These are phyloP conservation scores for Drosophila subpulchrella DNA, from an alignment of 1,140 invertebrate genomes.

Conservation along the genomic window DNA sequence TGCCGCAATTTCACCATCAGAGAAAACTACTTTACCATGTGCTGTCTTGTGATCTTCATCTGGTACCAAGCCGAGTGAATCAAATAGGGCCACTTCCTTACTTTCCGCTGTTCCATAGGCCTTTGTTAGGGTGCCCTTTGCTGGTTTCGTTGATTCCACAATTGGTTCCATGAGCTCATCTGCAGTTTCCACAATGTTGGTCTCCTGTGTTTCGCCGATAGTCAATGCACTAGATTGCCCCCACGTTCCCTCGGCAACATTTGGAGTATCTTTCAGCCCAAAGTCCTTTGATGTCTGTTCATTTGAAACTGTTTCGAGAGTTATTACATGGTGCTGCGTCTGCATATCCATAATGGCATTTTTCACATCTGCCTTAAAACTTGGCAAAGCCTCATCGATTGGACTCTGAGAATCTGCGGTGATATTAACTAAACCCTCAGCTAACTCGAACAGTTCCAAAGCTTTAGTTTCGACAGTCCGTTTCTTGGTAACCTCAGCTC, in stretches of 20 bases:
- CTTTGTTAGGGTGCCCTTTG: slow-evolving; percentile 32
- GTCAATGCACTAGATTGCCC: slow-evolving; percentile 37
- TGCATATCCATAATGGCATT: slow-evolving; percentile 42
- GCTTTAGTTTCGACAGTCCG: slow-evolving; percentile 26
- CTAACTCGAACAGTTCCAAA: slow-evolving; percentile 35
- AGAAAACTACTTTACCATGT: slow-evolving; percentile 43
- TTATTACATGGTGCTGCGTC: slow-evolving; percentile 40
- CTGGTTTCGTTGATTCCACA: slow-evolving; percentile 36
- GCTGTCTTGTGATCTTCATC: neutral
- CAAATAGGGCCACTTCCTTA: slow-evolving; percentile 41
- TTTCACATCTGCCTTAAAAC: slow-evolving; percentile 26
- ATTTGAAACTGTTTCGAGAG: slow-evolving; percentile 35
- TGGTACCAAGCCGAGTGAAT: slow-evolving; percentile 24
- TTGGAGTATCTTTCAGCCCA: neutral
- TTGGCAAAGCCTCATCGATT: slow-evolving; percentile 45
- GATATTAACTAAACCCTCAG: slow-evolving; percentile 47
- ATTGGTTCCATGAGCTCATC: slow-evolving; percentile 20
- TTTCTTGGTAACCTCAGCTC: neutral
- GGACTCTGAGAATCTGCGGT: slow-evolving; percentile 68
- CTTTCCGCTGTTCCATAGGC: slow-evolving; percentile 36
- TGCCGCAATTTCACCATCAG: slow-evolving; percentile 81
- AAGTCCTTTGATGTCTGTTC: slow-evolving; percentile 32
- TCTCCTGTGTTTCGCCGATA: slow-evolving; percentile 55
- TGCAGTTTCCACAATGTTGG: slow-evolving; percentile 41
- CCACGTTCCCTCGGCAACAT: slow-evolving; percentile 23